Evolutionary conservation across 2,113 vertebrate genomes (phyloP), one percentile per base, ranked within the genome.

Genomic region (Cyanoramphus novaezelandiae): DNA sequence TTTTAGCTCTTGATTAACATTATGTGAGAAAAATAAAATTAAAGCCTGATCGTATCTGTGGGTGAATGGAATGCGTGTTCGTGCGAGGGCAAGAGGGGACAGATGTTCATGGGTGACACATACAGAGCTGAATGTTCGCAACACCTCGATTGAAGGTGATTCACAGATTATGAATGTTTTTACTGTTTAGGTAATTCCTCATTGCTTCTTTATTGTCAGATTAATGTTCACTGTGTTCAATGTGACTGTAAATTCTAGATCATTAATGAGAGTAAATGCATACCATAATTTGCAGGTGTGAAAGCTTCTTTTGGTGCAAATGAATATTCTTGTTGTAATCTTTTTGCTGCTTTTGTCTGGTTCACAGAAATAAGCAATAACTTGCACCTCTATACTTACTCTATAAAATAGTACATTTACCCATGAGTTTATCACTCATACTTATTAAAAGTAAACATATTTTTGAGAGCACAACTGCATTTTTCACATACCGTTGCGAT

Each of bases 11-110:
- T 98, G 98, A 98, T 98, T 97, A 98, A 97, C 96, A 93, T 97
- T 97, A 98, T 98, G 97, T 97, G 97, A 98, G 97, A 98, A 98
- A 98, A 97, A 97, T 95, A 98, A 98, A 98, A 98, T 98, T 97
- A 96, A 96, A 97, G 82, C 77, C 84, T 86, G 97, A 98, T 97
- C 91, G 84, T 97, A 98, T 98, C 97, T 97, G 88, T 90, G 79
- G 60, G 46, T 93, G 96, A 94, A 96, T 94, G 93, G 88, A 97
- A 97, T 92, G 91, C 1, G 13, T 85, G 75, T 95, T 92, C 69
- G 79, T 96, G 90, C 9, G 19, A 88, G 79, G 82, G 75, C 49
- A 92, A 93, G 78, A 92, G 94, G 93, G 96, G 94, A 88, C 70
- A 97, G 95, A 96, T 95, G 95, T 93, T 96, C 25, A 71, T 7